Evolutionary conservation across 2,113 vertebrate species (phyloP).

Genomic region (Platichthys stellatus): DNA sequence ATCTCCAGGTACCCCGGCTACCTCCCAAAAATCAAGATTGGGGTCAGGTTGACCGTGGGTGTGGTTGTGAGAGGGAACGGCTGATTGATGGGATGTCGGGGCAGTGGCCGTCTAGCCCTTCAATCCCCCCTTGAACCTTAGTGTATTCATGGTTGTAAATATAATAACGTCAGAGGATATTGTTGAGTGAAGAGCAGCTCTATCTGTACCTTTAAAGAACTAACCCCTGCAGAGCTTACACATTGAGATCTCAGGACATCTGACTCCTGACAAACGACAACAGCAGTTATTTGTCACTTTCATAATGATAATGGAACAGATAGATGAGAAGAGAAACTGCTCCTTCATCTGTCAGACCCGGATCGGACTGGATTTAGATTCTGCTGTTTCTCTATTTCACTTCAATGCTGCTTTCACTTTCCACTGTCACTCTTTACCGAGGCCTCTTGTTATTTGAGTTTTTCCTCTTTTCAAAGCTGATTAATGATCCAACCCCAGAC

Average conservation of each 20-base stretch:
- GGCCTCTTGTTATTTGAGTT: constrained; percentile 11
- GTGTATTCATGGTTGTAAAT: too few species aligned
- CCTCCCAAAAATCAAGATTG: too few species aligned
- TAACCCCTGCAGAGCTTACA: not conserved
- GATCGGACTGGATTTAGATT: not conserved
- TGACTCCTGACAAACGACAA: not conserved
- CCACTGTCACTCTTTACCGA: not conserved
- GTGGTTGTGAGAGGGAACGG: too few species aligned
- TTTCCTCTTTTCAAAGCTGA: constrained; percentile 13
- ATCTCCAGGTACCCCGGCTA: too few species aligned
- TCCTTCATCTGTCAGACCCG: constrained; percentile 1
- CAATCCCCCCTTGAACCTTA: too few species aligned
- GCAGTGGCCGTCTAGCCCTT: too few species aligned
- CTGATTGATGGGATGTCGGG: too few species aligned
- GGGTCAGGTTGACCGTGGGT: too few species aligned
- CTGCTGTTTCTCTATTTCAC: not conserved
- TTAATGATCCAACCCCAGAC: not conserved
- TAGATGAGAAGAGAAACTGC: not conserved
- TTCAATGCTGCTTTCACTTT: not conserved
- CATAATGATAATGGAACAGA: not conserved
- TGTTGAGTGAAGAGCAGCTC: too few species aligned
- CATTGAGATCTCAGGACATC: not conserved
- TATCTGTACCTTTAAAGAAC: not conserved
- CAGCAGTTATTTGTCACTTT: not conserved
- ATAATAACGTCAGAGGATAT: too few species aligned